A percentile compares a stretch with the other conserved stretches of the same genome.
phyloP scores from a whole-genome alignment of 2,113 vertebrate genomes.

The Halcyon malimbica region DNA sequence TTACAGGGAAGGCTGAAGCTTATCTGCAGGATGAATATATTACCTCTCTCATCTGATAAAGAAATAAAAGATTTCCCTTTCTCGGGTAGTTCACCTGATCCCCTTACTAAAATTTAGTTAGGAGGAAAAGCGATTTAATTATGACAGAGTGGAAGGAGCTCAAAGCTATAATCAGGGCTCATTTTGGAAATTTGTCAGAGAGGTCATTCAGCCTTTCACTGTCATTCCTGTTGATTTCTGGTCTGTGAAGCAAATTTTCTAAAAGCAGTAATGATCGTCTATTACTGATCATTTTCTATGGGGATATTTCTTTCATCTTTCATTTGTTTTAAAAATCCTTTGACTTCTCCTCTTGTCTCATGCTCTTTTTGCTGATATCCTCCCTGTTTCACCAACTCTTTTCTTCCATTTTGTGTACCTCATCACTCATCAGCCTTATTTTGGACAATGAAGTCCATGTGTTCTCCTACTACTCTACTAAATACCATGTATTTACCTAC shows the following conservation, averaged over 20 bases:
- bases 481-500: background rate
- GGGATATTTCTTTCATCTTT: background rate
- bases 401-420: background rate
- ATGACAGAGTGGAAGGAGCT: background rate
- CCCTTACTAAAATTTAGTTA: background rate
- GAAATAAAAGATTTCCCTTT: background rate
- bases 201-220: background rate
- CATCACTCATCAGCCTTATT: background rate
- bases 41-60: background rate
- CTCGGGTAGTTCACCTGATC: background rate
- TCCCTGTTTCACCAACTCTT: background rate
- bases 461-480: background rate
- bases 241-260: background rate
- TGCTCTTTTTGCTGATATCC: background rate
- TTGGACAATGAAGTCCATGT: background rate
- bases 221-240: conserved; percentile 1
- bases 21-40: background rate
- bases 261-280: background rate
- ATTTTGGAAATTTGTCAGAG: conserved; percentile 8
- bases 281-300: background rate
- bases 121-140: conserved; percentile 6
- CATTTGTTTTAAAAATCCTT: background rate
- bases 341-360: background rate
- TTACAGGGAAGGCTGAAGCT: background rate
- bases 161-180: background rate